Percentiles rank a stretch among this genome's conserved stretches.
phyloP scores from a whole-genome alignment of 1,140 invertebrate genomes.

The Trinorchestia longiramus region DNA sequence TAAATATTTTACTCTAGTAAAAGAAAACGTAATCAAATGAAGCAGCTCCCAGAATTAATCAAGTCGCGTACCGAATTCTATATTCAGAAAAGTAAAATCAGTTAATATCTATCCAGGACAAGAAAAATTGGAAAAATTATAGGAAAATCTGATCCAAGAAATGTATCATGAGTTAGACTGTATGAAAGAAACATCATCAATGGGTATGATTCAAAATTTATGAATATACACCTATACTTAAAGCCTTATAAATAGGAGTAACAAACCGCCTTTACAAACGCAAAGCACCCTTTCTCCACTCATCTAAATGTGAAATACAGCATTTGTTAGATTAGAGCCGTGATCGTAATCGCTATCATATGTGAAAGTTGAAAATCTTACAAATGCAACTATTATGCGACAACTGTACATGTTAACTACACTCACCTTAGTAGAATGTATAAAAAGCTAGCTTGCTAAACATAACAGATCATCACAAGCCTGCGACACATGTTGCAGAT shows the following conservation, averaged over 20 bases:
- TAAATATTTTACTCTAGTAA: not conserved
- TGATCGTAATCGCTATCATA: not conserved
- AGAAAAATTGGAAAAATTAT: not conserved
- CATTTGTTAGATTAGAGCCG: not conserved
- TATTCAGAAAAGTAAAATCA: not conserved
- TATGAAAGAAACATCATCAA: not conserved
- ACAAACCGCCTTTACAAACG: not conserved
- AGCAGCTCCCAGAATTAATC: not conserved
- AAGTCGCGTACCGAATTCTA: not conserved
- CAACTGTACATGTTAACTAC: slow-evolving; percentile 9
- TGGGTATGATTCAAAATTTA: not conserved
- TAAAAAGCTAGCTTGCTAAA: slow-evolving; percentile 45
- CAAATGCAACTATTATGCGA: slow-evolving; percentile 30
- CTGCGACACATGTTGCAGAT: not conserved
- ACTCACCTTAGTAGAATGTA: slow-evolving; percentile 20
- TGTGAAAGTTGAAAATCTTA: slow-evolving; percentile 30
- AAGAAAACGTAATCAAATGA: not conserved
- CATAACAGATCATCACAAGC: not conserved
- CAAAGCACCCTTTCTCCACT: not conserved
- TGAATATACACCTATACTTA: not conserved
- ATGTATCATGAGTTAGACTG: not conserved
- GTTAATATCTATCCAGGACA: not conserved
- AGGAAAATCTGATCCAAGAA: not conserved
- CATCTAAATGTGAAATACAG: not conserved
- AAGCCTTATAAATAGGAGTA: not conserved